Evolutionary conservation across 37 sponge, comb jelly and placozoan genomes (phyloP), one percentile per base, ranked within the genome.

Genomic region (Agelas oroides): DNA sequence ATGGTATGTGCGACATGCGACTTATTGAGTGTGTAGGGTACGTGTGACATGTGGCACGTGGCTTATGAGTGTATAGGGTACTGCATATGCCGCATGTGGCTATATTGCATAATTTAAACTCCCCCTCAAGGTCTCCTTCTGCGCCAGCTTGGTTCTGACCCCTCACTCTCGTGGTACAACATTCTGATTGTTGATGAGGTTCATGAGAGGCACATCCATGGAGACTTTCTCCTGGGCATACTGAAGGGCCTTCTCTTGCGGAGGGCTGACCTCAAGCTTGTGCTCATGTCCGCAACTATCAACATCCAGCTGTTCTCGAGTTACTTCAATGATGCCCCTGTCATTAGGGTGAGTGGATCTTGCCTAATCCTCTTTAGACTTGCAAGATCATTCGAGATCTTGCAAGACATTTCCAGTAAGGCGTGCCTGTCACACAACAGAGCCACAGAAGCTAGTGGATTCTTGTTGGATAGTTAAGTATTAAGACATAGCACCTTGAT

Each of bases 251-350:
- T 97, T 28, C 69, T 95, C 14, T 70, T 81, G 24, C 77, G 81
- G 19, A 70, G 98, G 76, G 63, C 77, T 5, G 93, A 94, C 33
- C 87, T 97, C 32, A 97, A 92, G 59, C 73, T 97, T 0, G 86
- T 97, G 17, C 85, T 97, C 58, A 97, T 97, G 98, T 95, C 95
- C 17, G 98, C 98, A 20, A 97, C 98, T 23, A 97, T 97, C 73
- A 97, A 97, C 73, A 92, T 97, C 3, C 70, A 86, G 65, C 76
- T 95, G 66, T 95, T 95, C 56, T 84, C 93, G 5, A 52, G 69
- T 0, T 95, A 95, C 64, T 95, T 95, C 75, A 62, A 80, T 28
- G 76, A 73, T 46, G 93, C 93, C 65, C 95, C 95, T 56, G 92
- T 95, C 60, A 89, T 92, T 35, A 84, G 71, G 79, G 94, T 93